Evolutionary conservation across 2,797 vertebrate species (phyloP).

Genomic region (Acestrorhynchus altus): DNA sequence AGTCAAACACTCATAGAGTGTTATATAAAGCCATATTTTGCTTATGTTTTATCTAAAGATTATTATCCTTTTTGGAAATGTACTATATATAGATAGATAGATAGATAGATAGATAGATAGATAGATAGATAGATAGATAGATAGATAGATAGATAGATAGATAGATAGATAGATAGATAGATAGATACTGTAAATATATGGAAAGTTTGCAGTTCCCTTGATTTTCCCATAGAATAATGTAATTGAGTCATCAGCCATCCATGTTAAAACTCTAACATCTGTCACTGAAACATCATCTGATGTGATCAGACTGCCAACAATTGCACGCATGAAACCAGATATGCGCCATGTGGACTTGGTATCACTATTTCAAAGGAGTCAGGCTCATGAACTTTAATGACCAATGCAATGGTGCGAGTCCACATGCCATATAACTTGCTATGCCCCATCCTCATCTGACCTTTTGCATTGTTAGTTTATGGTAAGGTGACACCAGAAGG

Average conservation of each 20-base stretch:
- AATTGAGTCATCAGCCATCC: conserved; percentile 17
- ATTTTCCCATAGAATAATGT: background rate
- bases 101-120: too few species aligned
- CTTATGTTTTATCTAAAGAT: too few species aligned
- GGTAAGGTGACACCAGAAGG: conserved; percentile 19
- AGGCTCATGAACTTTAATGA: conserved; percentile 29
- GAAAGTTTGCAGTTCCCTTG: background rate
- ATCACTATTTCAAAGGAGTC: conserved; percentile 26
- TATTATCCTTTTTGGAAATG: background rate
- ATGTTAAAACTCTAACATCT: conserved; percentile 22
- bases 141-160: too few species aligned
- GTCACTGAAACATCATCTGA: conserved; percentile 44
- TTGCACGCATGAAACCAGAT: conserved; percentile 46
- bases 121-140: too few species aligned
- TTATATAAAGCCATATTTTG: too few species aligned
- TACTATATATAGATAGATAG: too few species aligned
- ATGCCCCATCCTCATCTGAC: conserved; percentile 4
- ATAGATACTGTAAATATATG: background rate
- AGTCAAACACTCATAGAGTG: too few species aligned
- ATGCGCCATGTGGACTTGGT: conserved; percentile 30
- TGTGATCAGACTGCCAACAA: conserved; percentile 39
- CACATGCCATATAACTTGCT: conserved; percentile 21
- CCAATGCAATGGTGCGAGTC: conserved; percentile 25
- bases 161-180: too few species aligned
- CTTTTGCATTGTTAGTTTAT: conserved; percentile 11